Evolutionary conservation across 2,797 vertebrate genomes (phyloP), one percentile per base, ranked within the genome.

Genomic region (Sternarchorhynchus goeldii): DNA sequence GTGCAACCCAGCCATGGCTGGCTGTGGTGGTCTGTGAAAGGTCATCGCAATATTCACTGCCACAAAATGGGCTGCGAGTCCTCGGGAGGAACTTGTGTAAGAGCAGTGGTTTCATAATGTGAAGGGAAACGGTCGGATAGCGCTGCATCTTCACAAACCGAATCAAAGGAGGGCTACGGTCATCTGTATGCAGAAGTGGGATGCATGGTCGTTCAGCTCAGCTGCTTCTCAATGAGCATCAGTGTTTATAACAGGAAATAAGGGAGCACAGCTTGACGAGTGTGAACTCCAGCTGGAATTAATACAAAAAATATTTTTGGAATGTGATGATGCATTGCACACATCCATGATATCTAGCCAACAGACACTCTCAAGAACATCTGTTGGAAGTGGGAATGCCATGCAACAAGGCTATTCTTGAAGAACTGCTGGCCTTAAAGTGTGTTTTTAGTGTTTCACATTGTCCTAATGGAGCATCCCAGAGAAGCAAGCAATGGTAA

Each of bases 71-170:
- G 50, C 36, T 17, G 14, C 29, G 55, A 59, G 60, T 32, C 50
- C 64, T 77, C 31, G 63, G 7, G 21, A 64, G 53, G 8, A 12
- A 36, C 59, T 72, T 34, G 55, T 8, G 29, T 32, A 73, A 25
- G 29, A 31, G 2, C 1, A 70, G 31, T 36, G 57, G 63, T 67
- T 29, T 76, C 68, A 3, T 32, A 62, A 39, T 10, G 36, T 45
- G 75, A 3, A 25, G 12, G 25, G 34, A 66, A 60, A 67, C 70
- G 20, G 53, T 41, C 62, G 14, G 76, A 76, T 68, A 77, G 77
- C 25, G 25, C 1, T 25, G 25, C 25, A 25, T 25, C 25, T 25
- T 25, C 25, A 25, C 25, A 25, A 25, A 25, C 25, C 25, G 25
- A 25, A 25, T 25, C 25, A 25, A 25, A 25, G 25, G 25, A 25